Conservation (phyloP, 2,113 vertebrate species). For the Orthonyx spaldingii region DNA sequence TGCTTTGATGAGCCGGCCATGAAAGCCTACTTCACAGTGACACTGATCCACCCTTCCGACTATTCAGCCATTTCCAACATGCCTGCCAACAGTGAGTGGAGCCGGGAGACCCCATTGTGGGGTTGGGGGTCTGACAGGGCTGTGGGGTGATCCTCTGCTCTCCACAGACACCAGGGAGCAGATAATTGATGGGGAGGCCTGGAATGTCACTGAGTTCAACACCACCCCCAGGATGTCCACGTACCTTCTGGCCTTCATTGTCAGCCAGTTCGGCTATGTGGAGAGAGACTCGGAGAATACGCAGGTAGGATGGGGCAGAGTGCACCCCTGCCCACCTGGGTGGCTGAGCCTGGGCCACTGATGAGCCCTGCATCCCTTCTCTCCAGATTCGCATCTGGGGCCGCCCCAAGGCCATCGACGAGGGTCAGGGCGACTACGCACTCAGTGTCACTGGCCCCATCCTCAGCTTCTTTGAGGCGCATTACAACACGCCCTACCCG, state of each 20-base stretch:
- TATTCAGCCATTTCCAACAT: slow-evolving; percentile 84
- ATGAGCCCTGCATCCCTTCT: background rate
- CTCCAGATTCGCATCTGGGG: slow-evolving; percentile 89
- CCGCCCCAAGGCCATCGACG: slow-evolving; percentile 67
- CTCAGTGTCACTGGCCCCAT: slow-evolving; percentile 75
- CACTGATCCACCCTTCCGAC: slow-evolving; percentile 66
- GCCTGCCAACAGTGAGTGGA: slow-evolving; percentile 68
- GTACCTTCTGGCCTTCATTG: slow-evolving; percentile 84
- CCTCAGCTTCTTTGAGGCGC: slow-evolving; percentile 73
- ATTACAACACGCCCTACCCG: slow-evolving; percentile 79
- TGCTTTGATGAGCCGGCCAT: slow-evolving; percentile 95
- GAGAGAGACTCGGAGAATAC: accelerated
- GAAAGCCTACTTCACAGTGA: slow-evolving; percentile 87
- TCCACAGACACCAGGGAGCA: accelerated
- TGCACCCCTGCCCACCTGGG: accelerated
- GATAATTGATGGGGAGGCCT: accelerated
- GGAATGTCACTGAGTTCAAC: slow-evolving; percentile 66
- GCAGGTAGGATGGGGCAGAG: slow-evolving; percentile 60
- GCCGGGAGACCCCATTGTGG: accelerated
- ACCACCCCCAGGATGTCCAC: slow-evolving; percentile 85
- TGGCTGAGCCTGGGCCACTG: background rate
- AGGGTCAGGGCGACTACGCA: slow-evolving; percentile 73
- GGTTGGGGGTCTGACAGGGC: background rate
- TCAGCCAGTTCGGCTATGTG: slow-evolving; percentile 67
- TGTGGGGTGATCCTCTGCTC: background rate